phyloP scores from a whole-genome alignment of 2,797 vertebrate species.

The Microctenopoma stevenorrisi region DNA sequence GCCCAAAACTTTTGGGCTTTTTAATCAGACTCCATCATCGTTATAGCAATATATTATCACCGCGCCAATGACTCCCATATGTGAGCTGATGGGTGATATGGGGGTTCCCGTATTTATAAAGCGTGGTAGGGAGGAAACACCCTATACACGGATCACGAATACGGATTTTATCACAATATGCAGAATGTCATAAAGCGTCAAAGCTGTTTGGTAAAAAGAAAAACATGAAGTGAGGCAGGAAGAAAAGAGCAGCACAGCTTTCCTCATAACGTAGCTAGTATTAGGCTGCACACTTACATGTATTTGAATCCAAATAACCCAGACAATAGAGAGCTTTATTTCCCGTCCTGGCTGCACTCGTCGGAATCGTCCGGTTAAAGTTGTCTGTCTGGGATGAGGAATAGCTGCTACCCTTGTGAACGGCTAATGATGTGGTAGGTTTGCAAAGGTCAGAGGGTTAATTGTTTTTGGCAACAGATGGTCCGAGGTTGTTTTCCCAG shows the following conservation, averaged over 20 bases:
- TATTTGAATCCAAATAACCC: constrained; percentile 34
- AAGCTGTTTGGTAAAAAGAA: constrained; percentile 17
- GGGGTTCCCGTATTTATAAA: constrained; percentile 37
- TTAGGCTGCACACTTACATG: not conserved
- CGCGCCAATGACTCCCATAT: constrained; percentile 69
- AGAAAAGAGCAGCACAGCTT: constrained; percentile 17
- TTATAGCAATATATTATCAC: constrained; percentile 46
- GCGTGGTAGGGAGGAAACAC: constrained; percentile 15
- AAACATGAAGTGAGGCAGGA: constrained; percentile 6
- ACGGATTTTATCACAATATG: constrained; percentile 18
- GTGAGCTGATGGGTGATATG: constrained; percentile 56
- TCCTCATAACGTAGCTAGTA: not conserved
- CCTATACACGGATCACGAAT: constrained; percentile 11
- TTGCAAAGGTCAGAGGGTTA: constrained; percentile 63
- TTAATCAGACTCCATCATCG: constrained; percentile 64
- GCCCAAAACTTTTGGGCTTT: constrained; percentile 31
- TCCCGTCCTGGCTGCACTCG: constrained; percentile 41
- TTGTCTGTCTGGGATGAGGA: constrained; percentile 34
- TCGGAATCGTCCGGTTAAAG: constrained; percentile 36
- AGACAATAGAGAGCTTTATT: constrained; percentile 26
- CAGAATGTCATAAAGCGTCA: constrained; percentile 3
- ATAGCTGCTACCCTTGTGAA: constrained; percentile 39
- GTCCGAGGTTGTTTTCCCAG: constrained; percentile 47
- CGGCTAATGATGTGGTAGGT: constrained; percentile 64
- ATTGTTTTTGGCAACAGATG: constrained; percentile 62